A percentile compares a stretch with the other conserved stretches of the same genome.
These are phyloP conservation scores for Malthinus seriepunctatus DNA, from an alignment of 2,888 invertebrate species.

Conservation along the genomic window DNA sequence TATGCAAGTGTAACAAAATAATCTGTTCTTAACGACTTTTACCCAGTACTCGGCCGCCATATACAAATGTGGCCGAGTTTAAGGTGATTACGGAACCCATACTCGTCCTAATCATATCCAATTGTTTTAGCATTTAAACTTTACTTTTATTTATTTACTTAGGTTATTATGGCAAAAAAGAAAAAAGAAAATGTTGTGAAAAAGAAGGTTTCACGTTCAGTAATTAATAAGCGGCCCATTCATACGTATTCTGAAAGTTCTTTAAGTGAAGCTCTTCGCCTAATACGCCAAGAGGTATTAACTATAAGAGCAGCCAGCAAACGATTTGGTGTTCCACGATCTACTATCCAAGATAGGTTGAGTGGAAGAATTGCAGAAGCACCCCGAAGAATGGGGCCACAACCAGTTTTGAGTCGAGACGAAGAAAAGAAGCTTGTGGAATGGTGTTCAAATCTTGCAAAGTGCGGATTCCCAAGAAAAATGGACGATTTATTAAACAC, in stretches of 20 bases:
- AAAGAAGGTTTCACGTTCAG: no score
- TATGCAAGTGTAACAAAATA: no score
- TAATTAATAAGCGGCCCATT: no score
- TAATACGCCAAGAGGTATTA: conserved; percentile 8
- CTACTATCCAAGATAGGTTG: conserved; percentile 10
- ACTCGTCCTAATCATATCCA: no score
- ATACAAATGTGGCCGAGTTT: no score
- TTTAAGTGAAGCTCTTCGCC: conserved; percentile 6
- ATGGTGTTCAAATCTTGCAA: conserved; percentile 14
- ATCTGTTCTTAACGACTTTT: no score
- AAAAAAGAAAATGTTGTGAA: no score
- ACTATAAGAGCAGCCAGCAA: conserved; percentile 9
- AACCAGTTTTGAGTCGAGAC: neutral
- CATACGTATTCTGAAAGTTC: conserved; percentile 9
- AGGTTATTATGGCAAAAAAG: no score
- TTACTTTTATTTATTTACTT: no score
- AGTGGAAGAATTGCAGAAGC: conserved; percentile 15
- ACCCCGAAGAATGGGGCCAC: conserved; percentile 11
- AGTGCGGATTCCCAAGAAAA: conserved; percentile 15
- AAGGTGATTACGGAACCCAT: no score
- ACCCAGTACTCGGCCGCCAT: no score
- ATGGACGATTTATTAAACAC: conserved; percentile 13
- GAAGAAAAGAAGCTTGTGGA: conserved; percentile 13
- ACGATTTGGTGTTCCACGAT: conserved; percentile 9
- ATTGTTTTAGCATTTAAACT: no score